Conservation (phyloP, 2,797 vertebrate genomes). For the Phataginus tetradactyla region DNA sequence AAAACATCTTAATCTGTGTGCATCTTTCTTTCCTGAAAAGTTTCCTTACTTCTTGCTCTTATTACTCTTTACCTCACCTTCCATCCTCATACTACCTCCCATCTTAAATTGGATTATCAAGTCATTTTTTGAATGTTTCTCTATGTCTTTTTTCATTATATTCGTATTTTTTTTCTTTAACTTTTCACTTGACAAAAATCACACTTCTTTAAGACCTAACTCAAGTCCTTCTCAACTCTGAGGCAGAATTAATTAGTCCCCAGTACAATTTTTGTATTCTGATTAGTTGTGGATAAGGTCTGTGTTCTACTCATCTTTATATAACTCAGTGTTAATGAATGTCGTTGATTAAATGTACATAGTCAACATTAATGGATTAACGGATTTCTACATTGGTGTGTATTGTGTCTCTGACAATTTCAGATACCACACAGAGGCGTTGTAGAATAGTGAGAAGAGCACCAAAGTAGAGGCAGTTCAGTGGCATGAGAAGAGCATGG, state of each 20-base stretch:
- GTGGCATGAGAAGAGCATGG: background rate
- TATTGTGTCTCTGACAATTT: background rate
- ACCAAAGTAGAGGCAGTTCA: background rate
- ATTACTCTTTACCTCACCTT: background rate
- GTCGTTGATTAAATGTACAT: slow-evolving; percentile 6
- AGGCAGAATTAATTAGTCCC: slow-evolving; percentile 13
- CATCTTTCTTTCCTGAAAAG: background rate
- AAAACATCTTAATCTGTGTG: background rate
- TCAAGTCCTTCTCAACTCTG: background rate
- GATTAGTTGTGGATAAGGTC: background rate
- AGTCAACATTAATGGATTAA: background rate
- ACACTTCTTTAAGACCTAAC: background rate
- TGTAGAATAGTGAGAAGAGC: too few relatives aligned
- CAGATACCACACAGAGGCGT: background rate
- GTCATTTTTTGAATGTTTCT: background rate
- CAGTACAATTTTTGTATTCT: background rate
- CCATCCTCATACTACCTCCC: background rate
- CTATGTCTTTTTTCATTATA: background rate
- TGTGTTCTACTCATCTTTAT: background rate
- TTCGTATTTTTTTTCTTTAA: slow-evolving; percentile 26
- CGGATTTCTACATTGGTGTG: background rate
- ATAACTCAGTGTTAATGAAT: slow-evolving; percentile 3
- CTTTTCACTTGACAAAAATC: slow-evolving; percentile 30
- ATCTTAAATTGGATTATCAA: background rate
- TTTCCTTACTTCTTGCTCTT: background rate